Evolutionary conservation across 2,888 invertebrate species (phyloP), one percentile per base, ranked within the genome.

Genomic region (Ceramica pisi): DNA sequence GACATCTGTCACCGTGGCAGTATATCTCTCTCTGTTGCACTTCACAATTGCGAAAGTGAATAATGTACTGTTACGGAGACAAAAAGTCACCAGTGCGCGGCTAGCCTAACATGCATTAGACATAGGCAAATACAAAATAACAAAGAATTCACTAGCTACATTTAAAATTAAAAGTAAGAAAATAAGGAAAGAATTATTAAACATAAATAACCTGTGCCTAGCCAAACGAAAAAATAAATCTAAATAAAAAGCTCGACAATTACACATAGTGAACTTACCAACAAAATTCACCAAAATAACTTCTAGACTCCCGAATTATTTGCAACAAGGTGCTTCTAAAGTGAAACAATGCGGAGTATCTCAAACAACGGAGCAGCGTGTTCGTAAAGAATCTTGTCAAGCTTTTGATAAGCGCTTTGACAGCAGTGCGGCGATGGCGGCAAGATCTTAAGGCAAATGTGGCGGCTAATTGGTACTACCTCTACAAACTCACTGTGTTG

Each of bases 391-490:
- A 60, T 64, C 59, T 63, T 70, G 41, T 63, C 35, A 67, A 70
- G 61, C 57, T 64, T 69, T 78, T 71, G 78, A 72, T 68, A 65
- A 68, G 61, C n/a, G 5, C 48, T 48, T 50, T n/a, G 60, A 12
- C n/a, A 38, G 48, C n/a, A 53, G 19, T 63, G 51, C n/a, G 56
- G 19, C 63, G 57, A 38, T n/a, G 55, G 21, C 66, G 55, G 57
- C 21, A 23, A 66, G 57, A 69, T 71, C 71, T 66, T 26, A 67
- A 31, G 48, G 59, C 46, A 60, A 31, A 35, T 2, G 21, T n/a
- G 26, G 38, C 46, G 16, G 41, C 53, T 76, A 76, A 74, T 78
- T 69, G 51, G 46, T 31, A 31, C 55, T 41, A 73, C 44, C 48
- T 41, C 38, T 41, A 31, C 1, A 26, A 31, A 50, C 31, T 5